Conservation (phyloP, 1,140 invertebrate genomes). For the Drosophila micromelanica region DNA sequence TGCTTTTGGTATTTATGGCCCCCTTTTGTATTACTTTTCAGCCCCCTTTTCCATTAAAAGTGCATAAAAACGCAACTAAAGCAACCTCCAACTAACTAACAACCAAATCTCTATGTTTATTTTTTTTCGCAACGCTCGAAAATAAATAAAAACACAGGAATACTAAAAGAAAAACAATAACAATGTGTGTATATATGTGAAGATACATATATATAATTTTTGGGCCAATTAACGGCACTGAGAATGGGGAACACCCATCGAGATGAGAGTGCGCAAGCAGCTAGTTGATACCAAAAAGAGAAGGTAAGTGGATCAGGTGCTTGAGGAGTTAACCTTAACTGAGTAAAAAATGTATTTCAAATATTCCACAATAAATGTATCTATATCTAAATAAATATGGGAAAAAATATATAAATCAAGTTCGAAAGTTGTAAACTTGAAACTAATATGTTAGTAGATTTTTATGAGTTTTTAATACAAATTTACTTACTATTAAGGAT, state of each 20-base stretch:
- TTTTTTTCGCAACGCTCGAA: slow-evolving; percentile 56
- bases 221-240: slow-evolving; percentile 60
- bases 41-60: slow-evolving; percentile 59
- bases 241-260: slow-evolving; percentile 50
- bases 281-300: no score
- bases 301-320: no score
- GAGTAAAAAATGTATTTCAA: no score
- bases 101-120: slow-evolving; percentile 54
- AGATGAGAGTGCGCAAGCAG: background rate
- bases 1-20: slow-evolving; percentile 68
- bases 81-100: slow-evolving; percentile 17
- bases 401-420: no score
- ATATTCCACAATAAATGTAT: no score
- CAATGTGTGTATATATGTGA: background rate
- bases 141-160: slow-evolving; percentile 60
- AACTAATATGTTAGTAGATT: no score
- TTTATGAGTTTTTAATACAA: no score
- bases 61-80: slow-evolving; percentile 63
- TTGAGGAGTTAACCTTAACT: no score
- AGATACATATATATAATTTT: slow-evolving; percentile 23
- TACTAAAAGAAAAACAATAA: background rate
- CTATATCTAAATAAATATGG: no score
- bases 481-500: no score
- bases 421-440: background rate
- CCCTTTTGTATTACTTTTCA: slow-evolving; percentile 71